Base-by-base conservation (phyloP, 2,888 invertebrate genomes). In the Lydus trimaculatus region DNA sequence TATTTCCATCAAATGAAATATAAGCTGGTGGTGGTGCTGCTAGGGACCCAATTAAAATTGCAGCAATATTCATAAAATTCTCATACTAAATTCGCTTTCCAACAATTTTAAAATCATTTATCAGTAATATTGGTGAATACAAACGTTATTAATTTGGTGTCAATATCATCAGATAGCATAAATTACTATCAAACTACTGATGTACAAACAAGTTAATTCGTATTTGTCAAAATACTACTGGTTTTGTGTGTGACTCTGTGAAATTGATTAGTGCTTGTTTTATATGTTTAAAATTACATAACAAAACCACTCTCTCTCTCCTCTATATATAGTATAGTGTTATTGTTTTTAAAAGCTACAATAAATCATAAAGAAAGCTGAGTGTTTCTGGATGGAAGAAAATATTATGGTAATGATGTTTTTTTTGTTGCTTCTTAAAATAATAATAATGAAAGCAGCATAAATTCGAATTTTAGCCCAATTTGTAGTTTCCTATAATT, bases 81-180 rank as follows among this genome's bases (percentile, higher is more conserved):
- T 23, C 66, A 43, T 48, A 71, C 69, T 61, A 61, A 36, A 73
- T 70, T 73, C 74, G 25, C 56, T 20, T 25, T 8, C 2, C 11
- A n/a, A 56, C 56, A 56, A 77, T 78, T 79, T 77, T 76, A 73
- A 73, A 79, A 74, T 73, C 79, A 73, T 78, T 75, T 73, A 72
- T 78, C 78, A 78, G 56, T 73, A 74, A 71, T 66, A 63, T 69
- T 64, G 56, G 56, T 25, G 59, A 71, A 71, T 70, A 72, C 73
- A 75, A 73, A 73, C 72, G 73, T 75, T 75, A 79, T 79, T 78
- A 79, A 79, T 79, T 78, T 75, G 76, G 77, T 76, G 79, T 78
- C 79, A 78, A 78, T 78, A 75, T 78, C 77, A 78, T 78, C 77
- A 76, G 77, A 79, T 78, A 77, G 71, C 77, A 68, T 78, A 77